Base-by-base conservation (phyloP, 1,140 invertebrate species). In the Lanistes nyassanus region DNA sequence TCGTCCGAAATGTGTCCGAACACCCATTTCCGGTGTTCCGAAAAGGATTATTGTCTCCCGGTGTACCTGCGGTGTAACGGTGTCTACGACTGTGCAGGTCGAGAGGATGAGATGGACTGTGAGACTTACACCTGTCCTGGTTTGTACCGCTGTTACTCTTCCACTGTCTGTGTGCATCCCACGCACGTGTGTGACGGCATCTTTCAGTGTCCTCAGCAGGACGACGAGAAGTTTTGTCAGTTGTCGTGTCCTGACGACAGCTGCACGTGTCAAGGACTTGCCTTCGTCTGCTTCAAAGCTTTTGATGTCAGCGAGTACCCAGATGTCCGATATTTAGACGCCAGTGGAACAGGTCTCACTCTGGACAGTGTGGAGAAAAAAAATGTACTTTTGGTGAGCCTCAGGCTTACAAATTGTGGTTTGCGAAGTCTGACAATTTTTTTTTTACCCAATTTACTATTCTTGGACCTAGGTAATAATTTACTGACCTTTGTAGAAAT, bases 11-110 rank as follows among this genome's bases (percentile, higher is more conserved):
- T 29, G 23, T 73, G 69, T 26, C 70, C 76, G 2, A n/a, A 23
- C 0, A n/a, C n/a, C n/a, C n/a, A n/a, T n/a, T n/a, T n/a, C n/a
- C n/a, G n/a, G n/a, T n/a, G n/a, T n/a, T n/a, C 55, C 69, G 23
- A 69, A 73, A 7, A 23, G 19, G 21, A 60, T 26, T 70, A 65
- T 37, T 71, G 66, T 34, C 47, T 75, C 9, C 76, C 73, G 13
- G n/a, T 75, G 4, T 75, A 67, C 36, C 53, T 77, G 47, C 71
- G 76, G 55, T 77, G 76, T 47, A 77, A 77, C 56, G 76, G 70
- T 36, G n/a, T 73, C n/a, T 3, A 26, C 36, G 76, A 77, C 76
- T 77, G 76, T 29, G 62, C 70, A 7, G 31, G 47, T 21, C 47
- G 36, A n/a, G 76, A 77, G 47, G 67, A 69, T 34, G 67, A 69